phyloP scores from a whole-genome alignment of 2,888 invertebrate species.

The Lapara coniferarum region DNA sequence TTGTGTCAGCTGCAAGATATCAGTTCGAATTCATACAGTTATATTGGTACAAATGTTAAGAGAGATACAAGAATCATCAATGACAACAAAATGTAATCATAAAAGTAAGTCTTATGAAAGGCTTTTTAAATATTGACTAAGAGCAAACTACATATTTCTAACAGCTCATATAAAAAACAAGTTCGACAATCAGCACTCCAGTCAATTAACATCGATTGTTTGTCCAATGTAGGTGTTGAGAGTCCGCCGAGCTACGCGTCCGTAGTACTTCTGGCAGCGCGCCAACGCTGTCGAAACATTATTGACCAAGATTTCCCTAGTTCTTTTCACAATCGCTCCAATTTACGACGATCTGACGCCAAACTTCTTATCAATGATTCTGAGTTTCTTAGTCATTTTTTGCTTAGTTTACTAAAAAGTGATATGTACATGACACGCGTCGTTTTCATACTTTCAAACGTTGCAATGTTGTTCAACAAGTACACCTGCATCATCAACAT shows the following conservation, averaged over 20 bases:
- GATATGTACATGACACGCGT: no score
- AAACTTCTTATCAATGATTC: background rate
- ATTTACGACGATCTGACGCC: conserved; percentile 6
- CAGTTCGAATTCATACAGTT: background rate
- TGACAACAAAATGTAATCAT: no score
- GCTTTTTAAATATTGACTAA: no score
- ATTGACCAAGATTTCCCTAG: conserved; percentile 47
- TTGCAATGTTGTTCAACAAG: no score
- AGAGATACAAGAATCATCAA: no score
- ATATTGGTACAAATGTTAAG: no score
- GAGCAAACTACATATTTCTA: background rate
- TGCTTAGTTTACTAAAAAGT: no score
- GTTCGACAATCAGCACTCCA: background rate
- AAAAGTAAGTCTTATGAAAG: no score
- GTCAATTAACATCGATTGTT: background rate
- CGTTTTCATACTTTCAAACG: no score
- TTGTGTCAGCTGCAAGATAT: no score
- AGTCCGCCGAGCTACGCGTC: conserved; percentile 47
- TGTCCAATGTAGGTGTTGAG: conserved; percentile 47
- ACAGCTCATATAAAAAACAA: background rate
- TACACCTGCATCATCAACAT: no score
- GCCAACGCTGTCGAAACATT: conserved; percentile 53
- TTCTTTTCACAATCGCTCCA: conserved; percentile 22
- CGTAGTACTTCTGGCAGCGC: conserved; percentile 39
- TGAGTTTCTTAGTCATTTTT: no score